Percentiles rank a stretch among this genome's conserved stretches.
phyloP scores from a whole-genome alignment of 30 jellyfish, hydroid and myxozoan species.

The Aurelia sp. region DNA sequence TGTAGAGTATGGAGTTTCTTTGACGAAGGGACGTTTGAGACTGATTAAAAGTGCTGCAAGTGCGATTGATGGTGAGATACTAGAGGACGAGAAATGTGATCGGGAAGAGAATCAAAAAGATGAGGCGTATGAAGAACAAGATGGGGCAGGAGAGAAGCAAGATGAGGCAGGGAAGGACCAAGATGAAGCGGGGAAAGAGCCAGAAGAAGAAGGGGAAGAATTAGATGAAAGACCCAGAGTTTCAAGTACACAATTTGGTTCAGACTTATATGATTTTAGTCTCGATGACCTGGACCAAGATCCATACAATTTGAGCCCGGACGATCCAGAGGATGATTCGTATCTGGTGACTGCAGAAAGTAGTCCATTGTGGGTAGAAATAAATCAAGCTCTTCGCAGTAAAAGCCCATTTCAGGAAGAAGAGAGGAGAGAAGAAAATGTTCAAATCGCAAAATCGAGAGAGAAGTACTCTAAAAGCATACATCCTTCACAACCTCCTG shows the following conservation, averaged over 20 bases:
- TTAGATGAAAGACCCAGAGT: conserved; percentile 18
- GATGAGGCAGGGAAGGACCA: not conserved
- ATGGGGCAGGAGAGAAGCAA: too few relatives aligned
- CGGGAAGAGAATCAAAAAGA: not conserved
- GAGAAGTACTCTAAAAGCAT: not conserved
- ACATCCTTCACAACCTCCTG: not conserved
- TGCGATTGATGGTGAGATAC: too few relatives aligned
- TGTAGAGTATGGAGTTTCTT: not conserved
- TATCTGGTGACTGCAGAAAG: not conserved
- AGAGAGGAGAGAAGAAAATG: not conserved
- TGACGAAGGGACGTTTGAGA: not conserved
- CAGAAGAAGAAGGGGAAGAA: not conserved
- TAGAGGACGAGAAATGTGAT: not conserved
- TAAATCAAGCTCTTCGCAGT: too few relatives aligned
- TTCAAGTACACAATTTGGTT: conserved; percentile 31
- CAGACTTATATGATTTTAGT: not conserved
- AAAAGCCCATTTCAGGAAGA: not conserved
- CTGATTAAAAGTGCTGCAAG: not conserved
- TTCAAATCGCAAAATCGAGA: not conserved
- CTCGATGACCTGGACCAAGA: not conserved
- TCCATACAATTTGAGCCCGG: not conserved
- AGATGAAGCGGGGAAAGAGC: not conserved
- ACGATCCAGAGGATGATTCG: not conserved
- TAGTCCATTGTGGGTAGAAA: not conserved
- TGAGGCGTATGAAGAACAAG: not conserved